A percentile compares a stretch with the other conserved stretches of the same genome.
Evolutionary conservation across 2,797 vertebrate species (phyloP).

Genomic region (Oophaga sylvatica): DNA sequence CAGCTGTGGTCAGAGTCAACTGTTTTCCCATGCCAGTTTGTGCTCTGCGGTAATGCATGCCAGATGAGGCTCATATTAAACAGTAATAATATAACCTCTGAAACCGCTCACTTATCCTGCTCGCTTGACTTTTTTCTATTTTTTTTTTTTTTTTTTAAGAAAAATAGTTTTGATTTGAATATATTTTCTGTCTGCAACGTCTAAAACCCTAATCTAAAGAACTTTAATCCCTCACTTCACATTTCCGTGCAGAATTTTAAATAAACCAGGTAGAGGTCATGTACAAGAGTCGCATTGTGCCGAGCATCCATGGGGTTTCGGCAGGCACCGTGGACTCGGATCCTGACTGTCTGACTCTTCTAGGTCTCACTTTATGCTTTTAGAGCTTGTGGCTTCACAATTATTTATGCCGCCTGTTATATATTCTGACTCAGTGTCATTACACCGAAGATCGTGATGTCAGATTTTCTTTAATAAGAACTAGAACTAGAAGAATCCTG

Average conservation of each 20-base stretch:
- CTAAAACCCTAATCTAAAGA: conserved; percentile 42
- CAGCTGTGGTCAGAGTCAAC: conserved; percentile 56
- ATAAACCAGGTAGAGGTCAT: conserved; percentile 52
- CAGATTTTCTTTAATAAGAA: background rate
- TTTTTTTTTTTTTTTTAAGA: conserved; percentile 45
- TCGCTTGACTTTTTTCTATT: conserved; percentile 49
- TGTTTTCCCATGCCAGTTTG: conserved; percentile 59
- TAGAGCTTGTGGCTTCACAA: background rate
- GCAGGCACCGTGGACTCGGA: background rate
- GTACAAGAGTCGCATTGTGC: conserved; percentile 52
- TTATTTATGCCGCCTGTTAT: background rate
- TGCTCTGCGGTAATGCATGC: conserved; percentile 50
- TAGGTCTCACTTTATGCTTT: background rate
- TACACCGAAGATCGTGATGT: background rate
- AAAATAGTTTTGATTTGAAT: conserved; percentile 59
- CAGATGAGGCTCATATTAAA: conserved; percentile 59
- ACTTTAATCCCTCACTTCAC: conserved; percentile 60
- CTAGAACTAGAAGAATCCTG: background rate
- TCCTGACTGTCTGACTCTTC: conserved; percentile 1
- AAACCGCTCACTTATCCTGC: conserved; percentile 59
- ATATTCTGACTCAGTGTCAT: conserved; percentile 1
- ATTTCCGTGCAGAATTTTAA: conserved; percentile 58
- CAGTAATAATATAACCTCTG: conserved; percentile 60
- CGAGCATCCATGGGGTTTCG: conserved; percentile 2
- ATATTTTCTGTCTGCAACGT: conserved; percentile 56